Conservation (phyloP, 1,140 invertebrate species). For the Lerema accius region DNA sequence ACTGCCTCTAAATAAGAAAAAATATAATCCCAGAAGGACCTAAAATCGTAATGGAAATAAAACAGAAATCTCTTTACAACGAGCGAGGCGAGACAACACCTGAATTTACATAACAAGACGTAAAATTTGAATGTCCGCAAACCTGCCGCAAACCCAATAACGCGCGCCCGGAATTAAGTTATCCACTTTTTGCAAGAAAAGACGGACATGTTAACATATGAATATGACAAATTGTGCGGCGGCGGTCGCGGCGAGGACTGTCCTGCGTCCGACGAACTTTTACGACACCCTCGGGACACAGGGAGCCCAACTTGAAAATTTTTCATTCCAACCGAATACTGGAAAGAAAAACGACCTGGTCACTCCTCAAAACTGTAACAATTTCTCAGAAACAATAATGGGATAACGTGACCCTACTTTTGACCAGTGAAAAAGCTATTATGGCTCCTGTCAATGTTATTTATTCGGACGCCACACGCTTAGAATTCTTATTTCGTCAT, state of each 20-base stretch:
- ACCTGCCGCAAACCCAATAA: too few species aligned
- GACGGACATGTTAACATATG: slow-evolving; percentile 81
- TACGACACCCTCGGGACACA: slow-evolving; percentile 72
- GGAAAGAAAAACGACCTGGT: slow-evolving; percentile 77
- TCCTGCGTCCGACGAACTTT: slow-evolving; percentile 66
- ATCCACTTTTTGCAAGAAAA: slow-evolving; percentile 81
- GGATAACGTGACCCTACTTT: slow-evolving; percentile 64
- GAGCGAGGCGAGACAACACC: slow-evolving; percentile 61
- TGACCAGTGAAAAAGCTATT: slow-evolving; percentile 76
- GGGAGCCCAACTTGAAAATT: slow-evolving; percentile 78
- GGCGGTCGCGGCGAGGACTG: slow-evolving; percentile 62
- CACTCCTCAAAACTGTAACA: slow-evolving; percentile 81
- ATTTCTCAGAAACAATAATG: slow-evolving; percentile 82
- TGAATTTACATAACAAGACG: slow-evolving; percentile 80
- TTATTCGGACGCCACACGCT: slow-evolving; percentile 73
- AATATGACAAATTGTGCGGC: slow-evolving; percentile 81
- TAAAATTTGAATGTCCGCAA: slow-evolving; percentile 81
- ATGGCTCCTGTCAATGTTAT: slow-evolving; percentile 79
- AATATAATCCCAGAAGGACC: too few species aligned
- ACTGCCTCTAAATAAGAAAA: too few species aligned
- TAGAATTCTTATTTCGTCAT: slow-evolving; percentile 77
- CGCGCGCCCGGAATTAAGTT: slow-evolving; percentile 73
- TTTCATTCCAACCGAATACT: slow-evolving; percentile 73
- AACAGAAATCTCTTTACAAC: slow-evolving; percentile 9
- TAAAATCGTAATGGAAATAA: not conserved